Percentiles rank a stretch among this genome's conserved stretches.
These are phyloP conservation scores for Salvator merianae DNA, from an alignment of 2,113 vertebrate species.

Conservation along the genomic window DNA sequence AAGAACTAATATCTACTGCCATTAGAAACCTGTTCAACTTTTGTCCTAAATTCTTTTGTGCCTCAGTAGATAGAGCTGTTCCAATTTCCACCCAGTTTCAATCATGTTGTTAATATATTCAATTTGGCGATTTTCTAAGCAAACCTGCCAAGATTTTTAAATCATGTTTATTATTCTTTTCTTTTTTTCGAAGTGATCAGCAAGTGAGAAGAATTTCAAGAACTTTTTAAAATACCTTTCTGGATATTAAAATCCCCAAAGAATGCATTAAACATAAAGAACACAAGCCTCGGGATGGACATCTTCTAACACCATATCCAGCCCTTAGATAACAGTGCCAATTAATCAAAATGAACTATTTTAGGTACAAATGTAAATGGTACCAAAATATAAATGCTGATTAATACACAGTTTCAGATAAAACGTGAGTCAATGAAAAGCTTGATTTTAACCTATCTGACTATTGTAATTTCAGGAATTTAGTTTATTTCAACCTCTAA, in stretches of 20 bases:
- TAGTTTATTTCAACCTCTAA: neutral
- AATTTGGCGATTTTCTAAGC: neutral
- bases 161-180: neutral
- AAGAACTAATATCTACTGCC: neutral
- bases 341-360: neutral
- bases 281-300: neutral
- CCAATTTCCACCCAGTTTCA: neutral
- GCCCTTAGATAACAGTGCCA: neutral
- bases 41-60: neutral
- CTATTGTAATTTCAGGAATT: neutral
- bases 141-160: neutral
- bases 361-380: neutral
- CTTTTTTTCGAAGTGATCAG: neutral
- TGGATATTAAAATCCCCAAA: neutral
- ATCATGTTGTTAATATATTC: neutral
- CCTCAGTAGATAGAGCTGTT: neutral
- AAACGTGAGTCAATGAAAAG: no score
- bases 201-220: neutral
- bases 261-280: neutral
- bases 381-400: neutral
- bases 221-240: neutral
- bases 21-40: neutral
- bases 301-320: neutral
- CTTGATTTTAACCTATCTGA: no score
- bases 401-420: neutral